These are phyloP conservation scores for Trematomus loennbergii DNA, from an alignment of 2,113 vertebrate genomes.

Conservation along the genomic window DNA sequence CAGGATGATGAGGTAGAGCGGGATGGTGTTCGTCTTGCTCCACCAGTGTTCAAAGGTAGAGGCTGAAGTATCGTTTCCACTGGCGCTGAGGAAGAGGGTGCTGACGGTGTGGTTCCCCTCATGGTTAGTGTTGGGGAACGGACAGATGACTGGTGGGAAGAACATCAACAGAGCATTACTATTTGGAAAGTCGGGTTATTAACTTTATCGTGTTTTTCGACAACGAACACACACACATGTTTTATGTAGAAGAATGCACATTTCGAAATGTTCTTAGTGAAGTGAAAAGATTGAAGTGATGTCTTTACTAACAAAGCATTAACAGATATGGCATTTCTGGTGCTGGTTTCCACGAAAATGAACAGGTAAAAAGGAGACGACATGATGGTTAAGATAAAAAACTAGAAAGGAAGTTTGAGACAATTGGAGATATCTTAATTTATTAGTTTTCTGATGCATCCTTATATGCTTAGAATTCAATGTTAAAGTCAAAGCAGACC, in stretches of 20 bases:
- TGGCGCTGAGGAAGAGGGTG: slow-evolving; percentile 29
- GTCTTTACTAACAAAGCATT: too few species aligned
- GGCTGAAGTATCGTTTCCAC: slow-evolving; percentile 63
- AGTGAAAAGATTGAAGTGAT: too few species aligned
- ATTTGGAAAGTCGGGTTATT: background rate
- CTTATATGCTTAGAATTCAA: background rate
- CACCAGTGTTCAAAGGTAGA: slow-evolving; percentile 88
- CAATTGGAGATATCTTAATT: too few species aligned
- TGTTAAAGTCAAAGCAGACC: background rate
- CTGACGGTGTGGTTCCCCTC: slow-evolving; percentile 45
- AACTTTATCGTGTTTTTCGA: background rate
- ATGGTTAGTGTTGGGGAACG: slow-evolving; percentile 72
- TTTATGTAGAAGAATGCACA: too few species aligned
- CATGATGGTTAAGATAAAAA: too few species aligned
- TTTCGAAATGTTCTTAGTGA: too few species aligned
- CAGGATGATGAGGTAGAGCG: slow-evolving; percentile 90
- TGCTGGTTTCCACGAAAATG: too few species aligned
- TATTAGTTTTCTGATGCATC: too few species aligned
- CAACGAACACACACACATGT: too few species aligned
- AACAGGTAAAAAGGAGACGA: too few species aligned
- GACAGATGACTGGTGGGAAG: slow-evolving; percentile 89
- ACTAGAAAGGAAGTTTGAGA: too few species aligned
- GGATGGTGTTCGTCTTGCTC: slow-evolving; percentile 93
- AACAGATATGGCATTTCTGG: too few species aligned
- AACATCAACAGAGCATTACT: slow-evolving; percentile 31